Base-by-base conservation (phyloP, 2,888 invertebrate genomes). In the Coelogynopora nodosa region DNA sequence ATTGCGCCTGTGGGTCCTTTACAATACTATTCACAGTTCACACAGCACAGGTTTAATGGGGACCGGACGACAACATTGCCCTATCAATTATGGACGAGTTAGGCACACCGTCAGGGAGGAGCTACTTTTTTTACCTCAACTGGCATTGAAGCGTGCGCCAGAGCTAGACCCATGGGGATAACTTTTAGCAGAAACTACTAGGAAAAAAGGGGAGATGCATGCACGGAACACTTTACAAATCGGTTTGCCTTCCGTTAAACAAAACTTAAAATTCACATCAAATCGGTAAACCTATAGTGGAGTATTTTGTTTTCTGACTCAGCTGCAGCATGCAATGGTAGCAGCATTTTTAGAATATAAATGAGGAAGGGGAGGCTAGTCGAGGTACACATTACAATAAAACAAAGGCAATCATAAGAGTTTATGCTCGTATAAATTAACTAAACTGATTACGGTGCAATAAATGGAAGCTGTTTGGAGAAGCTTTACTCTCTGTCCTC, bases 81-180 rank as follows among this genome's bases (percentile, higher is more conserved):
- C 74, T 26, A 74, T 74, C 74, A 74, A 74, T 74, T 74, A 74
- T 74, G 74, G 74, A 74, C 23, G 49, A 49, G 49, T 49, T 49
- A 49, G 49, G 49, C 49, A 49, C 49, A 18, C 18, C 49, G 49
- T 49, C 10, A 18, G 49, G 49, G 49, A 49, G 49, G 18, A 18
- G 5, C 49, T 49, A 5, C 18, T 49, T 49, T 18, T 49, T 5
- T 49, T 49, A 49, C 49, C 49, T 49, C 18, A 49, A 18, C 18
- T 49, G 49, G 49, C 49, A 49, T 49, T 49, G 49, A 49, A 49
- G 49, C 49, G 49, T 49, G 49, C 49, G 49, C 49, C 49, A 49
- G 49, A 49, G 49, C 49, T 13, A 49, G 18, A 49, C 49, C 49
- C 49, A 18, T 13, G 49, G 49, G 49, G 49, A 49, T 49, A 49